Conservation (phyloP, 1,140 invertebrate species). For the Cyphomyrmex costatus region DNA sequence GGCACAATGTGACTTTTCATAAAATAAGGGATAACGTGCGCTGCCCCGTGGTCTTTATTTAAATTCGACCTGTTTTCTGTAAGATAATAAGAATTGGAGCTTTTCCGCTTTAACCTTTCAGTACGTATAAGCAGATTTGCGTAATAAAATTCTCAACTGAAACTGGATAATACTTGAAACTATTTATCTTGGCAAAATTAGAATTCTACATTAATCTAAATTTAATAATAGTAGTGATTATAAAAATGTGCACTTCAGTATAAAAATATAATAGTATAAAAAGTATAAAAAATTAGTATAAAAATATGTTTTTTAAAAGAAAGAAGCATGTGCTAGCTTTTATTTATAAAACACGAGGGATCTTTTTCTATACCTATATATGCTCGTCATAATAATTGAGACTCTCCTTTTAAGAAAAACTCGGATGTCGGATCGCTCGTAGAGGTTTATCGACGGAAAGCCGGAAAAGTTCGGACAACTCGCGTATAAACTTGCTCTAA, state of each 20-base stretch:
- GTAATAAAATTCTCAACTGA: conserved; percentile 22
- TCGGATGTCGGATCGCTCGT: not conserved
- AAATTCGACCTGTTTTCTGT: conserved; percentile 37
- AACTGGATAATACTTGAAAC: conserved; percentile 20
- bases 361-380: not conserved
- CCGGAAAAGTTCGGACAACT: not conserved
- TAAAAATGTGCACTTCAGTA: conserved; percentile 14
- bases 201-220: conserved; percentile 4
- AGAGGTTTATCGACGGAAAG: conserved; percentile 1
- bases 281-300: no score
- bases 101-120: conserved; percentile 28
- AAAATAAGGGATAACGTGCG: not conserved
- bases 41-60: not conserved
- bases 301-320: not conserved
- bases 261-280: not conserved
- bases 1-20: conserved; percentile 18
- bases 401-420: conserved; percentile 11
- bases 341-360: conserved; percentile 25
- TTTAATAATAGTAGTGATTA: conserved; percentile 12
- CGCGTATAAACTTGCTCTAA: not conserved
- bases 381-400: conserved; percentile 14
- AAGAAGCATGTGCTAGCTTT: not conserved
- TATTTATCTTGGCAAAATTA: not conserved
- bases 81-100: conserved; percentile 25
- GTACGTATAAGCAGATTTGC: conserved; percentile 42